Evolutionary conservation across 2,888 invertebrate species (phyloP), one percentile per base, ranked within the genome.

Genomic region (Galerucella pusilla): DNA sequence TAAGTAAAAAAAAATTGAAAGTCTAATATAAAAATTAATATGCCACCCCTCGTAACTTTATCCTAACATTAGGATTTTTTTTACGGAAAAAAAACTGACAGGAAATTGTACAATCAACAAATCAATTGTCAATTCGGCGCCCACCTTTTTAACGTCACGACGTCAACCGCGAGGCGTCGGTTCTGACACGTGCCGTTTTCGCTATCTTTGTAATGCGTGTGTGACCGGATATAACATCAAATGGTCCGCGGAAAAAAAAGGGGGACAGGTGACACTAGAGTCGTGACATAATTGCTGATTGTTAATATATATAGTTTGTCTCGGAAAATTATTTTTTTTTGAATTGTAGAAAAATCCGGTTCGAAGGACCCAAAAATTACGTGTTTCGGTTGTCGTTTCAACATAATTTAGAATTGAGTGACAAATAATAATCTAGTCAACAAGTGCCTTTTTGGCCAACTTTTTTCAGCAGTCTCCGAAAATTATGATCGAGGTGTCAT

Each of bases 161-260:
- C 64, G 64, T 64, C 35, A 28, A 61, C 61, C 63, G 63, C 63
- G 25, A 16, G 2, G 59, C 59, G 35, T 63, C 64, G 45, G 42
- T 45, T 12, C 2, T 20, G 64, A 46, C 64, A 65, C 64, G 64
- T 46, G 64, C 28, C 64, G 64, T 46, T 65, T 45, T 45, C 46
- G 64, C 16, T 65, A 46, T 45, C 45, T n/a, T 9, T n/a, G 6
- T 42, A 12, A 11, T 49, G 46, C 42, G 64, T 46, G 46, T 65
- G 64, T 16, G 64, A 65, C 64, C 64, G 64, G 64, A 65, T 42
- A 11, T 20, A 11, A 65, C 45, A 65, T 65, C 64, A 65, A 65
- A 65, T 45, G 46, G 46, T 16, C 28, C 14, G 42, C 35, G n/a
- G 63, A 42, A 63, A 42, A 28, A 60, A 60, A 28, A 28, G 42